These are phyloP conservation scores for Drosophila baimaii DNA, from an alignment of 1,140 invertebrate genomes.

Conservation along the genomic window DNA sequence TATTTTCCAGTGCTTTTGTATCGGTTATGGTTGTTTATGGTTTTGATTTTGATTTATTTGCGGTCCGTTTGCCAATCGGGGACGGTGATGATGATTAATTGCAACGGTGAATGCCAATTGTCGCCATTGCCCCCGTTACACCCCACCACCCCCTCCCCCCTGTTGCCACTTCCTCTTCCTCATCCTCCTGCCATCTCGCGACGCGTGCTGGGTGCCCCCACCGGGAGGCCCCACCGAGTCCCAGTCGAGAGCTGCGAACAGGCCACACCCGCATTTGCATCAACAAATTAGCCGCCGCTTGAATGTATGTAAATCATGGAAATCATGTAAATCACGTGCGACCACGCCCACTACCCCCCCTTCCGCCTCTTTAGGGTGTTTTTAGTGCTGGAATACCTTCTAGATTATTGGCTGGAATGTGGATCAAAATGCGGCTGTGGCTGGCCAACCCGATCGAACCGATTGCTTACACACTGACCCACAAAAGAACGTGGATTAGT, in stretches of 20 bases:
- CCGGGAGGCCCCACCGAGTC: neutral
- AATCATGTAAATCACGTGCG: slow-evolving; percentile 57
- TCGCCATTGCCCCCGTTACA: slow-evolving; percentile 40
- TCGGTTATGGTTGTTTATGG: slow-evolving; percentile 42
- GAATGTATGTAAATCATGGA: slow-evolving; percentile 56
- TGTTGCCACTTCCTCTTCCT: neutral
- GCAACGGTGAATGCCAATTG: slow-evolving; percentile 77
- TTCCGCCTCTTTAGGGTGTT: neutral
- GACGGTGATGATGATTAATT: slow-evolving; percentile 79
- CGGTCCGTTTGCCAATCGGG: slow-evolving; percentile 77
- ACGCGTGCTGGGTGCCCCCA: slow-evolving; percentile 67
- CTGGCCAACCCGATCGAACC: neutral
- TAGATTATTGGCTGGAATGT: slow-evolving; percentile 32
- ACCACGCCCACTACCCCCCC: neutral
- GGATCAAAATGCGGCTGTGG: slow-evolving; percentile 8
- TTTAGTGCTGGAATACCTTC: slow-evolving; percentile 10
- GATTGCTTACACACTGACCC: slow-evolving; percentile 20
- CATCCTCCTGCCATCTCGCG: slow-evolving; percentile 4
- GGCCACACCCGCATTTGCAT: slow-evolving; percentile 62
- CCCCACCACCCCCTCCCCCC: neutral
- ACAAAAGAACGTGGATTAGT: slow-evolving; percentile 1
- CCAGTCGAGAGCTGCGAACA: slow-evolving; percentile 17
- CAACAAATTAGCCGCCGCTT: slow-evolving; percentile 53
- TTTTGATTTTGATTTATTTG: slow-evolving; percentile 81
- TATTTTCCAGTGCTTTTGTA: slow-evolving; percentile 15